These are phyloP conservation scores for Drosophila suboccidentalis DNA, from an alignment of 2,888 invertebrate genomes.

Conservation along the genomic window DNA sequence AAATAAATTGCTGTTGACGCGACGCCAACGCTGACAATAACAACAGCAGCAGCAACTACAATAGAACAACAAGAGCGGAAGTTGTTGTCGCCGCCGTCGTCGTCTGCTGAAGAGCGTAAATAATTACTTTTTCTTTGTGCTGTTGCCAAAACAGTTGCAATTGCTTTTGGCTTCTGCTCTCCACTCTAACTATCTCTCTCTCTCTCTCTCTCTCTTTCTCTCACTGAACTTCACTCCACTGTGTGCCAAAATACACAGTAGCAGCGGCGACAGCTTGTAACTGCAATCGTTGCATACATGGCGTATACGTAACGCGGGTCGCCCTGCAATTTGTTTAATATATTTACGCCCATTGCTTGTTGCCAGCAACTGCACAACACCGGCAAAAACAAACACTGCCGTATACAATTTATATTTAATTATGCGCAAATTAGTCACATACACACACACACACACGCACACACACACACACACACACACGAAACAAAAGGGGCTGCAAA, in stretches of 20 bases:
- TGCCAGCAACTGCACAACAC: constrained; percentile 42
- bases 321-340: constrained; percentile 77
- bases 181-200: constrained; percentile 8
- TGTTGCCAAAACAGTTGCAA: constrained; percentile 79
- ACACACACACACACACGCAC: constrained; percentile 20
- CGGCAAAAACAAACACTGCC: constrained; percentile 70
- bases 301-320: constrained; percentile 68
- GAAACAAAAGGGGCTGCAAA: constrained; percentile 43
- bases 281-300: constrained; percentile 62
- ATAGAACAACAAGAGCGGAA: constrained; percentile 52
- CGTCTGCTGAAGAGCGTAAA: constrained; percentile 79
- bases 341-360: constrained; percentile 81
- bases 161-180: constrained; percentile 50
- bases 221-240: constrained; percentile 35
- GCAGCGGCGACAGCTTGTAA: constrained; percentile 22
- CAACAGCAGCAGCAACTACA: constrained; percentile 36
- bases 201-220: constrained; percentile 15
- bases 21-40: constrained; percentile 61
- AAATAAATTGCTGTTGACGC: constrained; percentile 82
- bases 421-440: constrained; percentile 81
- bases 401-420: constrained; percentile 83
- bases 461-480: constrained; percentile 6
- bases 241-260: constrained; percentile 52
- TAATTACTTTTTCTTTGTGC: constrained; percentile 81
- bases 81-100: constrained; percentile 66